phyloP scores from a whole-genome alignment of 92 coral and sea anemone species.

The Hydrozoanthus gracilis region DNA sequence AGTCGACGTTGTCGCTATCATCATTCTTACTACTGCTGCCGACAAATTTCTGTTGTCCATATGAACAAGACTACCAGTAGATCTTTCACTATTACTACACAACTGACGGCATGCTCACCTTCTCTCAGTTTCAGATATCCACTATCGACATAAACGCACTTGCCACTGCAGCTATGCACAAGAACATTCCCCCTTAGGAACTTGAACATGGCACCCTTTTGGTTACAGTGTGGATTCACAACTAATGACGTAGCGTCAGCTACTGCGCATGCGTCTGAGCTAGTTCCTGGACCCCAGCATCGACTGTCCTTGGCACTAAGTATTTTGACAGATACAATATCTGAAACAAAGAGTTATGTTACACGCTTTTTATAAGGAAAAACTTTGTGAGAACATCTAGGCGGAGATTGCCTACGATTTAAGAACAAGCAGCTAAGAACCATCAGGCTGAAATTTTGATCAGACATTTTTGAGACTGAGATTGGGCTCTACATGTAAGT shows the following conservation, averaged over 20 bases:
- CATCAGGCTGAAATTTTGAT: neutral
- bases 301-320: conserved; percentile 63
- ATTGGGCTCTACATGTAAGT: no score
- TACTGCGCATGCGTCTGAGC: conserved; percentile 62
- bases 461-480: no score
- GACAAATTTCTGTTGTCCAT: neutral
- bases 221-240: conserved; percentile 66
- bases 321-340: conserved; percentile 72
- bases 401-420: neutral
- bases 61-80: neutral
- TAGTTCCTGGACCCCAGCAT: conserved; percentile 77
- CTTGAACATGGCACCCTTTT: conserved; percentile 74
- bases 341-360: conserved; percentile 35
- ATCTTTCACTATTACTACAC: neutral
- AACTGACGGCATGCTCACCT: neutral
- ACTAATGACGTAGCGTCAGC: conserved; percentile 69
- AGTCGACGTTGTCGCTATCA: neutral
- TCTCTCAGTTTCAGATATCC: conserved; percentile 36
- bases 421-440: neutral
- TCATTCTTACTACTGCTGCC: neutral
- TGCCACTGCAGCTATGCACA: conserved; percentile 82
- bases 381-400: neutral
- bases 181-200: conserved; percentile 68
- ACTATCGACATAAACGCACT: conserved; percentile 64
- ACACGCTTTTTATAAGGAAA: neutral